Evolutionary conservation across 2,888 invertebrate species (phyloP).

Genomic region (Arge pagana): DNA sequence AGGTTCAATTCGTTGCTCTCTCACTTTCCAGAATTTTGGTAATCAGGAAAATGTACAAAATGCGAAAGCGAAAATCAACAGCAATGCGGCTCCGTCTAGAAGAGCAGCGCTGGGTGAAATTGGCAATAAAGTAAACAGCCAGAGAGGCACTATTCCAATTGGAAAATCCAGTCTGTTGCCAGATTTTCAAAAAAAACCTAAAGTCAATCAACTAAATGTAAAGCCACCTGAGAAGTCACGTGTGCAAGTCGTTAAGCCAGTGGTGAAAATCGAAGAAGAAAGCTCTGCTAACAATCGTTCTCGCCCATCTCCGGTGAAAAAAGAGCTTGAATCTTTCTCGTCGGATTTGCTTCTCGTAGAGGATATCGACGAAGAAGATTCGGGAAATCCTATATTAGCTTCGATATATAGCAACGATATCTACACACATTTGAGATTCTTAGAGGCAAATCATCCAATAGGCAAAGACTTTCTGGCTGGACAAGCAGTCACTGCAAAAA

Average conservation of each 20-base stretch:
- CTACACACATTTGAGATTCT: slow-evolving; percentile 76
- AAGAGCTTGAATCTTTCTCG: slow-evolving; percentile 43
- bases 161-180: slow-evolving; percentile 41
- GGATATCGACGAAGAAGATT: slow-evolving; percentile 78
- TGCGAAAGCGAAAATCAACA: slow-evolving; percentile 36
- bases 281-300: too few species aligned
- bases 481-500: slow-evolving; percentile 77
- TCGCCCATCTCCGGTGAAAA: slow-evolving; percentile 22
- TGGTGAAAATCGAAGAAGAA: slow-evolving; percentile 33
- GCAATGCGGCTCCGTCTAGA: slow-evolving; percentile 32
- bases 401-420: slow-evolving; percentile 89
- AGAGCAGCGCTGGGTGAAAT: slow-evolving; percentile 62
- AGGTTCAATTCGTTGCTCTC: too few species aligned
- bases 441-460: slow-evolving; percentile 75
- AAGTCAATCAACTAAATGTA: slow-evolving; percentile 26
- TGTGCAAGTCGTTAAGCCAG: slow-evolving; percentile 39
- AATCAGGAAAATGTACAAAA: slow-evolving; percentile 52
- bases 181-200: slow-evolving; percentile 35
- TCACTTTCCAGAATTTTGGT: slow-evolving; percentile 45
- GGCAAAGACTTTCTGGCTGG: slow-evolving; percentile 68
- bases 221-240: slow-evolving; percentile 38
- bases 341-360: slow-evolving; percentile 59
- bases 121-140: slow-evolving; percentile 58
- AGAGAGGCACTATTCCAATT: slow-evolving; percentile 53
- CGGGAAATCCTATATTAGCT: slow-evolving; percentile 76